Evolutionary conservation across 1,140 invertebrate genomes (phyloP), one percentile per base, ranked within the genome.

Genomic region (Atta cephalotes): DNA sequence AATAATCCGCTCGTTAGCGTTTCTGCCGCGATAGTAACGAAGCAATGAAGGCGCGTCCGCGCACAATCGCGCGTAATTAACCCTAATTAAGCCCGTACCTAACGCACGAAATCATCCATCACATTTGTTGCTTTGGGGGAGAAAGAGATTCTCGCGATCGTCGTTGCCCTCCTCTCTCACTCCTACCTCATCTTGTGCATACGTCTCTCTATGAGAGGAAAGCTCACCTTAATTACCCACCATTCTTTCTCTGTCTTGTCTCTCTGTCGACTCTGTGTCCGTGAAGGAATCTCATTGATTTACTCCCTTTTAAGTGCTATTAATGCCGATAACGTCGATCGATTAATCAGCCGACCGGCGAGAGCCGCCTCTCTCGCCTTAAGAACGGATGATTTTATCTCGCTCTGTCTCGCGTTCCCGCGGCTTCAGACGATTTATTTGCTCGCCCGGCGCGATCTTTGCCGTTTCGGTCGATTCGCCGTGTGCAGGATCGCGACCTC

Each of bases 11-110:
- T 92, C 91, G 85, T 88, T 90, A 86, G 90, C 92, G 89, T 91
- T 88, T 87, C 88, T 87, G 56, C 91, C 63, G 78, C 91, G 45
- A 91, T 92, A 82, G 51, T 79, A 86, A 88, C 87, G 82, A 86
- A 88, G 63, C 89, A 82, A 39, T 56, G 74, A 76, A 63, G 76
- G 70, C 79, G 76, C 88, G 77, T 85, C 87, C 86, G 53, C 87
- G 86, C 84, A 93, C 92, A 93, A 94, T 94, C 91, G 88, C 76
- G 78, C 28, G 88, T 92, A 93, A 94, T 93, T 93, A 93, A 92
- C 90, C 87, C 87, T 93, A 93, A 94, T 94, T 94, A 93, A 93
- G 92, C 65, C 39, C 70, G 65, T 58, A 80, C 60, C 89, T 88
- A 88, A 91, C 79, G 86, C 80, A 88, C 88, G 70, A 88, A 90